Evolutionary conservation across 2,888 invertebrate genomes (phyloP).

Genomic region (Tetragonula carbonaria): DNA sequence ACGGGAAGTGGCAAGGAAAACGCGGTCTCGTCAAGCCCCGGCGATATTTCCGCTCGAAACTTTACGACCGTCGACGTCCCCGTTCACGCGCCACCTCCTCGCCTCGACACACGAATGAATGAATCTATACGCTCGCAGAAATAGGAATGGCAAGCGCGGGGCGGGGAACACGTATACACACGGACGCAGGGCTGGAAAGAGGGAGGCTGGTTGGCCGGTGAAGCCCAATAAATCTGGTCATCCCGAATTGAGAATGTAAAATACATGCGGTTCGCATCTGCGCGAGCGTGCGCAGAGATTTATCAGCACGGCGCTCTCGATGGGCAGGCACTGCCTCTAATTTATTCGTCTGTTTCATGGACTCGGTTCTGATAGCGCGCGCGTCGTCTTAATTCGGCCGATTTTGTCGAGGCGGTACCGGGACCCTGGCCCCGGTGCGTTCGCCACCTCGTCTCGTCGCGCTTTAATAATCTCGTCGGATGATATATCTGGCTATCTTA

Average conservation of each 20-base stretch:
- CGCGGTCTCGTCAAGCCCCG: not conserved
- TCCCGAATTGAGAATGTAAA: constrained; percentile 82
- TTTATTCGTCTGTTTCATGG: constrained; percentile 76
- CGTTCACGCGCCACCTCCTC: constrained; percentile 5
- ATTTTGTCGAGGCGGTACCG: constrained; percentile 58
- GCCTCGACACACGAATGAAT: constrained; percentile 20
- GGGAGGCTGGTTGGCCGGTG: constrained; percentile 60
- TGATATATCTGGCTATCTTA: constrained; percentile 39
- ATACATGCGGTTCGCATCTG: constrained; percentile 77
- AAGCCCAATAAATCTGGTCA: constrained; percentile 80
- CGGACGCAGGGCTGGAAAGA: constrained; percentile 34
- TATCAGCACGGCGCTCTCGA: constrained; percentile 77
- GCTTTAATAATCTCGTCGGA: constrained; percentile 52
- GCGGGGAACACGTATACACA: not conserved
- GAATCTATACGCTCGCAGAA: constrained; percentile 55
- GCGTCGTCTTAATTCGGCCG: constrained; percentile 73
- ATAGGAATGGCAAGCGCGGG: constrained; percentile 45
- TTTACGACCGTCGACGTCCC: constrained; percentile 15
- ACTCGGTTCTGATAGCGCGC: constrained; percentile 66
- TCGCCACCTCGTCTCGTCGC: constrained; percentile 16
- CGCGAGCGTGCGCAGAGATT: constrained; percentile 75
- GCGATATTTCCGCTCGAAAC: constrained; percentile 11
- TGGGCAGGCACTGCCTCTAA: constrained; percentile 76
- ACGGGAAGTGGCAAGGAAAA: not conserved
- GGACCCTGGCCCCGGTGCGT: constrained; percentile 19